Evolutionary conservation across 2,113 vertebrate genomes (phyloP).

Genomic region (Platichthys flesus): DNA sequence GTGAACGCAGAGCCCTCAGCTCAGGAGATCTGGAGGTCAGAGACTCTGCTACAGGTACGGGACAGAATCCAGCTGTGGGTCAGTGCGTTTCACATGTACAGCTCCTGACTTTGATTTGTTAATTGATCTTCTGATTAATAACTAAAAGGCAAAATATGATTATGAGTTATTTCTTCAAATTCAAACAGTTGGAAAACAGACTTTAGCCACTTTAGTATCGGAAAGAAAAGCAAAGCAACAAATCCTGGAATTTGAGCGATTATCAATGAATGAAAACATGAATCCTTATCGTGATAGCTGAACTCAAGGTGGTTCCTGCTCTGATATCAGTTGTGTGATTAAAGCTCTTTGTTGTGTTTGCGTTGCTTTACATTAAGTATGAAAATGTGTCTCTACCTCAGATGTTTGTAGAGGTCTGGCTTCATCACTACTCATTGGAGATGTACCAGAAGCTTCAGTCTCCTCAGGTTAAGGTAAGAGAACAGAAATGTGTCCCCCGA

Average conservation of each 20-base stretch:
- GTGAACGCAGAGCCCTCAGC: slow-evolving; percentile 94
- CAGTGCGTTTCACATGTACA: background rate
- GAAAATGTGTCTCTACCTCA: slow-evolving; percentile 37
- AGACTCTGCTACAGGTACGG: slow-evolving; percentile 88
- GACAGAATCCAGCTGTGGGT: background rate
- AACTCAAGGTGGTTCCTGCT: no score
- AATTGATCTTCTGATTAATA: background rate
- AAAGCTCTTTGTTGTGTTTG: background rate
- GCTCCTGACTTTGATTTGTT: no score
- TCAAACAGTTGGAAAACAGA: no score
- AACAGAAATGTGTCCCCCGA: background rate
- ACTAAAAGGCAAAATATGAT: no score
- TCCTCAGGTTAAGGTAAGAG: slow-evolving; percentile 95
- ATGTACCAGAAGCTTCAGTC: slow-evolving; percentile 99
- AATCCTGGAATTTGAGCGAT: no score
- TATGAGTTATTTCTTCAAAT: no score
- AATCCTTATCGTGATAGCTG: no score
- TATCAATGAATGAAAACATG: no score
- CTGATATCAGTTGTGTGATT: no score
- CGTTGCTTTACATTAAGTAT: background rate
- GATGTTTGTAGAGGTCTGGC: slow-evolving; percentile 99
- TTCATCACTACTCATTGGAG: slow-evolving; percentile 97
- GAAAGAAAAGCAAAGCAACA: no score
- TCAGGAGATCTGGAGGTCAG: slow-evolving; percentile 97
- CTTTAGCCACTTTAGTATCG: no score